These are phyloP conservation scores for Rhegmatorhina hoffmannsi DNA, from an alignment of 2,113 vertebrate species.

Conservation along the genomic window DNA sequence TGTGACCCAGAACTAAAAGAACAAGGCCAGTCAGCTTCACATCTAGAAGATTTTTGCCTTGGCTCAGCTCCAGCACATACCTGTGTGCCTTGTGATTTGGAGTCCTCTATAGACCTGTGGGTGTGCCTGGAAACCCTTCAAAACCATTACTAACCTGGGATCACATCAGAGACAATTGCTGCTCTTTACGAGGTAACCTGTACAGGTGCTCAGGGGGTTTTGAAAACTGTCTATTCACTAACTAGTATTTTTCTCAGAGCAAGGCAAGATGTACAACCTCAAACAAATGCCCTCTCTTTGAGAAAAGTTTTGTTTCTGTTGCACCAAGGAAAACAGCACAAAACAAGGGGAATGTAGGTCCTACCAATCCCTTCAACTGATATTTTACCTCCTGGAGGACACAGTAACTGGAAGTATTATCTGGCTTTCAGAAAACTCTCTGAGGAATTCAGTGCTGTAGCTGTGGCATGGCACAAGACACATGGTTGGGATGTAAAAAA, in stretches of 20 bases:
- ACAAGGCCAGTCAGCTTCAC: background rate
- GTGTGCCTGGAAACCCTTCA: background rate
- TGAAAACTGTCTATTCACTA: background rate
- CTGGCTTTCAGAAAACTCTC: constrained; percentile 48
- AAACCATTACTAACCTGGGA: background rate
- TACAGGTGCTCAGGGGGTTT: background rate
- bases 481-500: constrained; percentile 56
- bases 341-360: background rate
- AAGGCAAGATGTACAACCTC: background rate
- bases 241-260: background rate
- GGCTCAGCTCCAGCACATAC: rapidly evolving
- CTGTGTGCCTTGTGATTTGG: background rate
- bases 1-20: background rate
- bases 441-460: constrained; percentile 55
- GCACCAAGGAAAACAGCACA: background rate
- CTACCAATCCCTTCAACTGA: background rate
- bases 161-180: rapidly evolving
- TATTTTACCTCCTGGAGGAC: background rate
- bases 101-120: background rate
- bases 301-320: background rate
- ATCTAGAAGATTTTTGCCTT: background rate
- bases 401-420: constrained; percentile 16
- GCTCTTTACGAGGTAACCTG: background rate
- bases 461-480: constrained; percentile 36
- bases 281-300: background rate